Evolutionary conservation across 2,888 invertebrate genomes (phyloP), one percentile per base, ranked within the genome.

Genomic region (Habroteleia sp.): DNA sequence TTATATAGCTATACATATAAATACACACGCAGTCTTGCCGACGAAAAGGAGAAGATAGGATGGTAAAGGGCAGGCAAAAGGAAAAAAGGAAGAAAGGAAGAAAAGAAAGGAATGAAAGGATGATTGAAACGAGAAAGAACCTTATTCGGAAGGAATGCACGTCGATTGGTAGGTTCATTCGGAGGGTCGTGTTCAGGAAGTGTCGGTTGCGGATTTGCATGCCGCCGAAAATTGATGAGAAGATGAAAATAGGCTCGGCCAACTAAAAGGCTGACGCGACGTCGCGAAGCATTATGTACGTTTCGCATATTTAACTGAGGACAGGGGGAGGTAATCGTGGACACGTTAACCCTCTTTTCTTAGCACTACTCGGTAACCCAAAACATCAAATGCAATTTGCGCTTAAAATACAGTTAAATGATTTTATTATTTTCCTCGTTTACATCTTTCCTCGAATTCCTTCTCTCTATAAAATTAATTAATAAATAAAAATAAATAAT

Each of bases 151-250:
- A 60, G 52, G 27, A 52, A 31, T 52, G 44, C 20, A 41, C 52
- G 60, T 66, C 71, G 46, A 73, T 73, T 62, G 66, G 33, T 46
- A 46, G 63, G 58, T 58, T 54, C 56, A 48, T 74, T 65, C 76
- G 25, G 23, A 48, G 63, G 56, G 69, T 42, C 33, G 63, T 76
- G 79, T 77, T 77, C 78, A 77, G 77, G 79, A 79, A 78, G 75
- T 62, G 69, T 77, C 66, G 81, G 79, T 60, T 52, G 82, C 84
- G 85, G 82, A 85, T 86, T 86, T 85, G 85, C 85, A 83, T 84
- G 85, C 83, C 75, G 78, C 78, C 63, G 77, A 79, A 82, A 85
- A 85, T 85, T 85, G 85, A 86, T 86, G 85, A 83, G 54, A 65
- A 50, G 50, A 63, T 50, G 71, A 71, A 62, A 63, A 71, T 63